Base-by-base conservation (phyloP, 1,140 invertebrate species). In the Adoxophyes honmai region DNA sequence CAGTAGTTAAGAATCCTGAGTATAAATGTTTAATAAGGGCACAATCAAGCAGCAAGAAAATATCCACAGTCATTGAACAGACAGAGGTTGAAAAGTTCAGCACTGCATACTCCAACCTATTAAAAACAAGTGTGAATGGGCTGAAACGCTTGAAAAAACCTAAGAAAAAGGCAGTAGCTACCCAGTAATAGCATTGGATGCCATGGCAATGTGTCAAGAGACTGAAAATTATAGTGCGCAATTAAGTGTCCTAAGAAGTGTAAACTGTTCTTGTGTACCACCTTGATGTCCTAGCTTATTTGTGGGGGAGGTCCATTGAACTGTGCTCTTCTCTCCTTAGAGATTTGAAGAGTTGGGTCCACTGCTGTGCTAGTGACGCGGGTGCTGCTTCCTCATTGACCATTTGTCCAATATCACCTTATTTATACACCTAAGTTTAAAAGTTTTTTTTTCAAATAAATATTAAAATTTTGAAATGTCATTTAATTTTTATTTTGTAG, bases 61-160 rank as follows among this genome's bases (percentile, higher is more conserved):
- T 97, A 63, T 92, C 93, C 42, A 96, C 95, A 63, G 91, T 96
- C 66, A 93, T 96, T 85, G 93, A 94, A 81, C 93, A 95, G 64
- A 94, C 93, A 77, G 95, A 97, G 89, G 93, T 96, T 0, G 96
- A 96, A 84, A 95, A 94, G 90, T 96, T 97, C 83, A 95, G 95
- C 75, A 91, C 94, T 72, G 94, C 95, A 1, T 97, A 96, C 83
- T 94, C 94, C 76, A 95, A 93, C 89, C 87, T 96, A 60, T 86
- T 97, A 16, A 95, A 95, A 86, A 93, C 92, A n/a, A 96, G 95
- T 85, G 93, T 97, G 80, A 96, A 95, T 90, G 95, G 95, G 61
- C 86, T 97, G 52, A 96, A 96, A 82, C 95, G 96, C 84, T 90
- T 95, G 62, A 96, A 96, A 78, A 96, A 96, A 86, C 90, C 91